Evolutionary conservation across 2,113 vertebrate genomes (phyloP).

Genomic region (Indicator maculatus): DNA sequence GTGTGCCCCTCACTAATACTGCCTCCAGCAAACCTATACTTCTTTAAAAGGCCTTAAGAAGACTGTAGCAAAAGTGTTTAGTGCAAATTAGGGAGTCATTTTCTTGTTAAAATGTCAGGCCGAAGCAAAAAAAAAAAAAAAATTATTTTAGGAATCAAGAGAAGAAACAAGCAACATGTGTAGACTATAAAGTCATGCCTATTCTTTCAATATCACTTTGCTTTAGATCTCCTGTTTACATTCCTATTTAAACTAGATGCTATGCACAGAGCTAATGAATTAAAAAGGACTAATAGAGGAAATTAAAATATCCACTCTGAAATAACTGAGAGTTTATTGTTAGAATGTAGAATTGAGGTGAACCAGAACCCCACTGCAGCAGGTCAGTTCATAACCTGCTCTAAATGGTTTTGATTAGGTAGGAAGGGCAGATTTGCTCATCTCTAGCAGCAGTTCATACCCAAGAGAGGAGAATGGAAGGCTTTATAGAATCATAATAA

Average conservation of each 20-base stretch:
- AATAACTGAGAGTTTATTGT: not conserved
- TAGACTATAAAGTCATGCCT: not conserved
- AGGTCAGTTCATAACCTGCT: not conserved
- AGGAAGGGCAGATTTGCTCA: not conserved
- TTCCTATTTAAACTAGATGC: not conserved
- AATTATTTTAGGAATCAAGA: not conserved
- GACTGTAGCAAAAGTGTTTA: not conserved
- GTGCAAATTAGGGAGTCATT: not conserved
- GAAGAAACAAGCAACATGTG: not conserved
- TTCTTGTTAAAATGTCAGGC: not conserved
- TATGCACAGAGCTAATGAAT: not conserved
- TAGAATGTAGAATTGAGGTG: not conserved
- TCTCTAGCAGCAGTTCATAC: not conserved
- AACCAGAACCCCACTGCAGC: not conserved
- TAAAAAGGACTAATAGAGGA: not conserved
- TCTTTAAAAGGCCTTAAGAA: not conserved
- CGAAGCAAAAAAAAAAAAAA: not conserved
- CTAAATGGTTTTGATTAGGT: not conserved
- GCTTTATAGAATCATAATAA: not conserved
- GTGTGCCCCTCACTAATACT: not conserved
- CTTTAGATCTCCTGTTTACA: not conserved
- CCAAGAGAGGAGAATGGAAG: not conserved
- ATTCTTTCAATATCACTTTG: not conserved
- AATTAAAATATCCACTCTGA: not conserved
- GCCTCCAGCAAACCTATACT: not conserved